phyloP scores from a whole-genome alignment of 2,113 vertebrate genomes.

The Gymnogyps californianus region DNA sequence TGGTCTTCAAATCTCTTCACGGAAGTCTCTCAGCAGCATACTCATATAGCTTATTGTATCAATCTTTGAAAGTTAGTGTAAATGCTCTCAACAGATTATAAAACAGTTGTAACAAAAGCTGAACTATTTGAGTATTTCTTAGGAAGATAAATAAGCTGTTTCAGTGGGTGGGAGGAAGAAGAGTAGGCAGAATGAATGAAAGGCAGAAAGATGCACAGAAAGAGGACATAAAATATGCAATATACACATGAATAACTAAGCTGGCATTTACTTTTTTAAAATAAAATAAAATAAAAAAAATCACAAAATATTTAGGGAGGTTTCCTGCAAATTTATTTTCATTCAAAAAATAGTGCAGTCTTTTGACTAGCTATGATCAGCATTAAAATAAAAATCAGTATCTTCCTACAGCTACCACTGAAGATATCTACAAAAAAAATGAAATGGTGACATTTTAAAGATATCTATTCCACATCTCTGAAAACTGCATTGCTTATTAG shows the following conservation, averaged over 20 bases:
- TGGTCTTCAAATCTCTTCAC: background rate
- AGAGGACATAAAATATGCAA: background rate
- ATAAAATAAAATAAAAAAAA: background rate
- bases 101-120: background rate
- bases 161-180: background rate
- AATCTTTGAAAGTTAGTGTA: background rate
- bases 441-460: slow-evolving; percentile 53
- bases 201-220: background rate
- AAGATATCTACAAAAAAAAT: background rate
- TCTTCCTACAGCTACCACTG: background rate
- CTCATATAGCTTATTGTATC: background rate
- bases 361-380: slow-evolving; percentile 12
- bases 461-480: slow-evolving; percentile 5
- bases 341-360: background rate
- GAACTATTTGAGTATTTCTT: background rate
- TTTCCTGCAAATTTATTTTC: background rate
- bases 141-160: background rate
- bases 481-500: slow-evolving; percentile 33
- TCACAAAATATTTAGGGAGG: background rate
- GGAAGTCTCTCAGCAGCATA: background rate
- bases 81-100: background rate
- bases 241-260: background rate
- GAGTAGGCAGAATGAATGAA: background rate
- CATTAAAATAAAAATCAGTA: slow-evolving; percentile 23
- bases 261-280: background rate